phyloP scores from a whole-genome alignment of 2,797 vertebrate species.

The Muscicapa striata region DNA sequence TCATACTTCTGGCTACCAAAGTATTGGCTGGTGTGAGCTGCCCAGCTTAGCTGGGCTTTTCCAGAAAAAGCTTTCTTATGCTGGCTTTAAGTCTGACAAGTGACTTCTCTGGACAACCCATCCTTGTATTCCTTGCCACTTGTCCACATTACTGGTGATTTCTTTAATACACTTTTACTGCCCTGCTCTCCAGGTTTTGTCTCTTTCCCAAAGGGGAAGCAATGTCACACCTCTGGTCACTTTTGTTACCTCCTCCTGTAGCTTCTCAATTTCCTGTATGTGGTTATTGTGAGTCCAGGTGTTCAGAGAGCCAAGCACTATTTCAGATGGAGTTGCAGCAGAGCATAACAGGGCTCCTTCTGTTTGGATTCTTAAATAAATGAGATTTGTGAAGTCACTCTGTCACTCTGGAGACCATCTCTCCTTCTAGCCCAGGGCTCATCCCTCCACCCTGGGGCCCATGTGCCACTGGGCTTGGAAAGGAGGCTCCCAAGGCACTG shows the following conservation, averaged over 20 bases:
- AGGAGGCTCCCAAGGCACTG: fast-evolving
- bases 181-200: neutral
- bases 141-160: neutral
- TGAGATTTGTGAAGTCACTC: neutral
- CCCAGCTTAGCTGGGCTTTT: neutral
- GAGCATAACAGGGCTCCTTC: neutral
- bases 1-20: neutral
- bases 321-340: neutral
- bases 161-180: neutral
- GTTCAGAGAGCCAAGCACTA: no score
- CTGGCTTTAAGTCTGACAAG: neutral
- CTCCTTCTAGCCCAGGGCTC: neutral
- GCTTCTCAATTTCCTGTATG: neutral
- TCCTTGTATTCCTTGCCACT: neutral
- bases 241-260: neutral
- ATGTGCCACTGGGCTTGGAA: neutral
- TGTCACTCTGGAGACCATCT: neutral
- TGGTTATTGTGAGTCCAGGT: neutral
- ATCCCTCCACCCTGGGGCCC: neutral
- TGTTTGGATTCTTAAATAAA: neutral
- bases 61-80: neutral
- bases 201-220: neutral
- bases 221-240: neutral
- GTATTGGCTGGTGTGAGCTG: neutral
- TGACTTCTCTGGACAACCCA: neutral